phyloP scores from a whole-genome alignment of 2,888 invertebrate genomes.

The Furcula furcula region DNA sequence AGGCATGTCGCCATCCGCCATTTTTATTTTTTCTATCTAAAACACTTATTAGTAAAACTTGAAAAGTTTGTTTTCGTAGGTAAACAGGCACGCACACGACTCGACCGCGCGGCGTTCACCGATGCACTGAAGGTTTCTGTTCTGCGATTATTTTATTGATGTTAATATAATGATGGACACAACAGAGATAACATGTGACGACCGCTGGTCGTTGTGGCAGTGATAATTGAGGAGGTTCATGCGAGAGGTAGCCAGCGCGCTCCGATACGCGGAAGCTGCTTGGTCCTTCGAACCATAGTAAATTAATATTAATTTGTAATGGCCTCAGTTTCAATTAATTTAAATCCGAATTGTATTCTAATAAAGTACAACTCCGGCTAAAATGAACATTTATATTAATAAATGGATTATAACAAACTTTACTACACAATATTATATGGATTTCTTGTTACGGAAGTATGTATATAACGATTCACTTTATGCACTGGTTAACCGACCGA shows the following conservation, averaged over 20 bases:
- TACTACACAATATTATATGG: too few species aligned
- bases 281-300: too few species aligned
- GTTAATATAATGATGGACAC: slow-evolving; percentile 64
- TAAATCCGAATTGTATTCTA: too few species aligned
- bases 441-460: too few species aligned
- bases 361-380: too few species aligned
- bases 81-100: slow-evolving; percentile 24
- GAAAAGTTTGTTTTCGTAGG: slow-evolving; percentile 20
- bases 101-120: slow-evolving; percentile 38
- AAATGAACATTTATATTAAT: too few species aligned
- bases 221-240: slow-evolving; percentile 69
- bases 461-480: too few species aligned
- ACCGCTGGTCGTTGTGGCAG: slow-evolving; percentile 51
- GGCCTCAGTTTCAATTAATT: too few species aligned
- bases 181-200: slow-evolving; percentile 65
- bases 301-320: too few species aligned
- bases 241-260: slow-evolving; percentile 28
- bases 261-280: background rate
- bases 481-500: too few species aligned
- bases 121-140: slow-evolving; percentile 53
- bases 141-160: slow-evolving; percentile 68
- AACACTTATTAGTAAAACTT: slow-evolving; percentile 41
- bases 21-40: slow-evolving; percentile 41
- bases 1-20: slow-evolving; percentile 75
- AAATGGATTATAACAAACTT: too few species aligned